Evolutionary conservation across 1,140 invertebrate species (phyloP), one percentile per base, ranked within the genome.

Genomic region (Meloidogyne floridensis): DNA sequence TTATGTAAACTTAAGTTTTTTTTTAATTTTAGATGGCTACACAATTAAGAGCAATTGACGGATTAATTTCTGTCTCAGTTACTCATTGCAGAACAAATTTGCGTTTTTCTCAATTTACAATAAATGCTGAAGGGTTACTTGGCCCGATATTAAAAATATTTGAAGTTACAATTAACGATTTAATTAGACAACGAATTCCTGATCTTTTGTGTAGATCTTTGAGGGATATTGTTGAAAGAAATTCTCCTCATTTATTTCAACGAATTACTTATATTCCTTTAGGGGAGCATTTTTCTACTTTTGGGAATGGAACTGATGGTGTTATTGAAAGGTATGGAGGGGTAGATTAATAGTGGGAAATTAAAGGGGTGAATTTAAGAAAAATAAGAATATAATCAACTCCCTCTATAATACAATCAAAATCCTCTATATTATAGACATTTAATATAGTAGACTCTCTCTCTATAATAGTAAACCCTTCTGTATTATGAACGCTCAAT

Each of bases 161-260:
- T 76, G 87, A 89, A 82, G 88, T 85, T 54, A 83, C 84, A 80
- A 89, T 89, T 56, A 89, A 89, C 59, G 89, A 90, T 42, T 65
- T 79, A 32, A 88, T 89, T 54, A 81, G 88, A 11, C 81, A 86
- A 56, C 77, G 87, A 18, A 90, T 89, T 72, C 88, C 88, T 20
- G 74, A 81, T 72, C 75, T 89, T 4, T 86, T 89, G 71, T 89
- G 88, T 70, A 79, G 77, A 15, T 84, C 82, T 11, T 75, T 89
- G 9, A 81, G 85, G 47, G 81, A 87, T 77, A 86, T 89, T 59
- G 87, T 89, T 53, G 88, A 89, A 80, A 83, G 88, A 47, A 90
- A 90, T 76, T 87, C 85, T 18, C 89, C 88, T 10, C 71, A 73
- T 75, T 78, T 89, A 11, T 89, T 89, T 72, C 80, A 84, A 78